These are phyloP conservation scores for Eristalis intricaria DNA, from an alignment of 2,888 invertebrate genomes.

Conservation along the genomic window DNA sequence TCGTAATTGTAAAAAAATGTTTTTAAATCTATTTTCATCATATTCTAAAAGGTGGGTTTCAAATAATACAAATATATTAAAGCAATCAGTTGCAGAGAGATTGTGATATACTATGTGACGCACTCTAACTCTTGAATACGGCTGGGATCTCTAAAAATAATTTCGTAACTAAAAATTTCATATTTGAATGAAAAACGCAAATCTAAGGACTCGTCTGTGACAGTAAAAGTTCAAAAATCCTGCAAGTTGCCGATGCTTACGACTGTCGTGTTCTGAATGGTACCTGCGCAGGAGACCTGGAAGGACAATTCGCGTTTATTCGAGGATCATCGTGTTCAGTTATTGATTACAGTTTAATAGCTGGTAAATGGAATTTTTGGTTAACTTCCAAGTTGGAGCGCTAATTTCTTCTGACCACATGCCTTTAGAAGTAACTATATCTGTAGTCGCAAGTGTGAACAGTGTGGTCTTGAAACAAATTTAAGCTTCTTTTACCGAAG, in stretches of 20 bases:
- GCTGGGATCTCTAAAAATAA: constrained; percentile 11
- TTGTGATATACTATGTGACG: background rate
- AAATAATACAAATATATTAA: no score
- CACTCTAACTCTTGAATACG: background rate
- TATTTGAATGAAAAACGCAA: background rate
- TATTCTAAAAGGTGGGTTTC: no score
- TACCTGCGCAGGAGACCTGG: background rate
- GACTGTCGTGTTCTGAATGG: constrained; percentile 1
- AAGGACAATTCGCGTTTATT: no score
- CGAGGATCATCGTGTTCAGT: no score
- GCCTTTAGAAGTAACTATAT: background rate
- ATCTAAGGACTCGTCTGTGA: background rate
- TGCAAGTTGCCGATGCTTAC: constrained; percentile 3
- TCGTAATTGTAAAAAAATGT: no score
- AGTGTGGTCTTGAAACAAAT: background rate
- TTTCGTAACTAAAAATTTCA: background rate
- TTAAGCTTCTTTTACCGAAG: no score
- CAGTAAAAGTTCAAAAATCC: background rate
- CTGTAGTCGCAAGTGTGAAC: background rate
- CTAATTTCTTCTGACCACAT: no score
- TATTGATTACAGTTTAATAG: no score
- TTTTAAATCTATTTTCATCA: no score
- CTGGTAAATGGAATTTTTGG: constrained; percentile 1
- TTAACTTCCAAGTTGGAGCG: background rate
- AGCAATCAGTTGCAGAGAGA: constrained; percentile 11